Base-by-base conservation (phyloP, 2,113 vertebrate genomes). In the Cinclus mexicanus region DNA sequence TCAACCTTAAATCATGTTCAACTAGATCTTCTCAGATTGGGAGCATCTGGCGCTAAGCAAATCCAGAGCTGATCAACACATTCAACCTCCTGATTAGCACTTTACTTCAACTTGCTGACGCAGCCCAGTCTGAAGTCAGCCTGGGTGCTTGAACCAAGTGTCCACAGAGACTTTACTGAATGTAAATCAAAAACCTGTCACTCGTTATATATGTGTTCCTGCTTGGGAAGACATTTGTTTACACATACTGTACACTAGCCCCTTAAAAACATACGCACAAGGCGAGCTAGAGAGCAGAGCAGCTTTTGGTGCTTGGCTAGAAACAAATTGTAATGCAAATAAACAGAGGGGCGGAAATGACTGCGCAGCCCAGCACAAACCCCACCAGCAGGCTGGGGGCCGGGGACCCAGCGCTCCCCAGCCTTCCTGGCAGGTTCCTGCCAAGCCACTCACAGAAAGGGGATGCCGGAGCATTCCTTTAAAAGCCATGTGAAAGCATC, bases 401-500 rank as follows among this genome's bases (percentile, higher is more conserved):
- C 37, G 89, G 87, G 79, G 94, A 91, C 86, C 95, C 63, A 71
- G 88, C 25, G 12, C 87, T 93, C 93, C 82, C 90, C 94, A 79
- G 88, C 87, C 96, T 93, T 93, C 82, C 96, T 74, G 94, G 95
- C 90, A 97, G 95, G 95, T 91, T 97, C 86, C 91, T 90, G 93
- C 94, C 86, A 94, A 92, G 90, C 95, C 10, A 29, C 93, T 95
- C 39, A n/a, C 90, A 92, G 95, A 95, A 91, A 96, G 89, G 95
- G 90, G 96, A 96, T 95, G 94, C 76, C 29, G 75, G 88, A 96
- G 96, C 94, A 93, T 93, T 95, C 95, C 94, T 94, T 95, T 77
- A 95, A 92, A 93, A 95, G 93, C 94, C 93, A 95, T 94, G 92
- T 97, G 95, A 97, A 97, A 97, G 95, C 97, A 97, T 97, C 97